Conservation (phyloP, 2,113 vertebrate genomes). For the Gallinago media region DNA sequence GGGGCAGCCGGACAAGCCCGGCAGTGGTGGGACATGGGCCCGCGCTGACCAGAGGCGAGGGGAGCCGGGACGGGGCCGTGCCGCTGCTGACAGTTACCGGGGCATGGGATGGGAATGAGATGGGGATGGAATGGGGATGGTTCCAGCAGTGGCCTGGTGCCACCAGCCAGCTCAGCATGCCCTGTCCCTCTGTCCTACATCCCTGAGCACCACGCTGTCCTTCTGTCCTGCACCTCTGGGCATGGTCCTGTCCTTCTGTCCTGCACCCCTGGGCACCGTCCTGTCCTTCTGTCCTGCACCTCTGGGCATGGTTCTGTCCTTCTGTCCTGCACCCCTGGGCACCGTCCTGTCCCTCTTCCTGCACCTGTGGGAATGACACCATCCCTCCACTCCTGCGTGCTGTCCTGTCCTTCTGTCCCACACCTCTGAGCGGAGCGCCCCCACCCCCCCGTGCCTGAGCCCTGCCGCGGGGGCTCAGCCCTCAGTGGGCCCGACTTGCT, state of each 20-base stretch:
- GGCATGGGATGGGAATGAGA: slow-evolving; percentile 65
- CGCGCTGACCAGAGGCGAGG: background rate
- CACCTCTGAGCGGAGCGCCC: background rate
- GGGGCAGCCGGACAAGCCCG: slow-evolving; percentile 86
- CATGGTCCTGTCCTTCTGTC: background rate
- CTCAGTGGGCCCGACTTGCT: background rate
- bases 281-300: too few species aligned
- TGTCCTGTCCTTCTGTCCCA: background rate
- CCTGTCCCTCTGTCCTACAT: background rate
- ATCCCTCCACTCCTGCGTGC: too few species aligned
- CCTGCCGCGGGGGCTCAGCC: background rate
- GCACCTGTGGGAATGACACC: too few species aligned
- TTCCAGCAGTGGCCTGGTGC: background rate
- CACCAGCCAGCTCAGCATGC: background rate
- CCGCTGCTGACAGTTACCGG: slow-evolving; percentile 75
- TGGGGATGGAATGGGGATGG: background rate
- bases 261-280: too few species aligned
- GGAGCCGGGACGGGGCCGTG: slow-evolving; percentile 85
- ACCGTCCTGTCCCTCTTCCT: background rate
- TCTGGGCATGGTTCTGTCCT: fast-evolving
- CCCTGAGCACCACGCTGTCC: background rate
- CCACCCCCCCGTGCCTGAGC: background rate
- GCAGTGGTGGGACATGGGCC: slow-evolving; percentile 29
- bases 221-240: background rate
- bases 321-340: background rate